Base-by-base conservation (phyloP, 2,113 vertebrate species). In the Dolichotis patagonum region DNA sequence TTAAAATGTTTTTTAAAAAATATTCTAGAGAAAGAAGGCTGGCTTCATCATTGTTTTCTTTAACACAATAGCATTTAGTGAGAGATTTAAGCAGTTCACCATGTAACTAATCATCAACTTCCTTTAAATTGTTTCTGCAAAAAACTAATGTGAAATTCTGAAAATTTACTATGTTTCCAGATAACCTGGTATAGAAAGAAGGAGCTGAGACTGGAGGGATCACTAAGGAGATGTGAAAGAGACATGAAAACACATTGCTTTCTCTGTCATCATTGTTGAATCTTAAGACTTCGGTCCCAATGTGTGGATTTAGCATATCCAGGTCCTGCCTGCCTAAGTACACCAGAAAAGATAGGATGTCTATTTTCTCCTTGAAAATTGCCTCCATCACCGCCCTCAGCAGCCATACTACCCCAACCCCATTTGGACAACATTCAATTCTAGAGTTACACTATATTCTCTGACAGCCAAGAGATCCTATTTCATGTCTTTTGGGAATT, bases 1-100 rank as follows among this genome's bases (percentile, higher is more conserved):
- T 80, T 80, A n/a, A 80, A 54, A 46, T 80, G 4, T 56, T 13
- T 35, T 67, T 67, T 67, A 5, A 17, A n/a, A 8, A 75, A 62
- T 63, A 49, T 49, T 49, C 43, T 43, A 60, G 54, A 78, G 58
- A 84, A 86, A 71, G 41, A 82, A 62, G 56, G 19, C 8, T 82
- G 22, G 12, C 30, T 92, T 84, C 38, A 24, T 84, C 20, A 75
- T n/a, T 67, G 30, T 80, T 88, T 69, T 32, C 38, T 13, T 96
- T 86, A 96, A 62, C 43, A 32, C 7, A 54, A 80, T 7, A 84
- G 24, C 30, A 67, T 60, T n/a, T n/a, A n/a, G n/a, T n/a, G n/a
- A n/a, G n/a, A n/a, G n/a, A n/a, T n/a, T 73, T 84, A 88, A 93
- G 41, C 58, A 95, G 52, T 83, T 86, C 43, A 35, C 52, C 43